Evolutionary conservation across 2,888 invertebrate genomes (phyloP), one percentile per base, ranked within the genome.

Genomic region (Rhingia campestris): DNA sequence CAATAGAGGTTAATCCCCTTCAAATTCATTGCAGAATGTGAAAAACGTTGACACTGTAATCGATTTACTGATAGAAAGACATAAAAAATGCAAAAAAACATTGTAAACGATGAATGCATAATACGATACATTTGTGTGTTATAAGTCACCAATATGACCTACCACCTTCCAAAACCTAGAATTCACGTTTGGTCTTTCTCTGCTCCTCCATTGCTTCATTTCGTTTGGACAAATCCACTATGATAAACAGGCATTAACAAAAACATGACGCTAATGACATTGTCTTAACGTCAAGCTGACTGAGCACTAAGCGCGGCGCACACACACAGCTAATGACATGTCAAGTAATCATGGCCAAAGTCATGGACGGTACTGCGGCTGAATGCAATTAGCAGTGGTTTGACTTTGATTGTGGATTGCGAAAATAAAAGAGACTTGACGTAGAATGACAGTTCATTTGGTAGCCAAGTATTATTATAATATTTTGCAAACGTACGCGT

Each of bases 321-420:
- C 22, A 22, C 41, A 33, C 53, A 54, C 43, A 10, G 43, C 53
- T 67, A 75, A 59, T 80, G 80, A 81, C 63, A 75, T 69, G 69
- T 74, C 80, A 67, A 59, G 45, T 43, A 67, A 69, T 56, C 81
- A 81, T 75, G 70, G 75, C 64, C 81, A 81, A 70, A 75, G 81
- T 81, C 81, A 81, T 64, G 75, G 81, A 33, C 35, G 61, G 47
- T 22, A 43, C 49, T 37, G 14, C 6, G 12, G 53, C 39, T 61
- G 10, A 49, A 4, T 59, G 79, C 64, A 72, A 72, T 66, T 59
- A 66, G 51, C 72, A 66, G 39, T 79, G 6, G 5, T 59, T 58
- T 70, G 47, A 30, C 32, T 47, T 53, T 10, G 10, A 47, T 54
- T 73, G 32, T 41, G 37, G 39, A 37, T 56, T 9, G 39, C 37